Conservation (phyloP, 2,888 invertebrate genomes). For the Tachina fera region DNA sequence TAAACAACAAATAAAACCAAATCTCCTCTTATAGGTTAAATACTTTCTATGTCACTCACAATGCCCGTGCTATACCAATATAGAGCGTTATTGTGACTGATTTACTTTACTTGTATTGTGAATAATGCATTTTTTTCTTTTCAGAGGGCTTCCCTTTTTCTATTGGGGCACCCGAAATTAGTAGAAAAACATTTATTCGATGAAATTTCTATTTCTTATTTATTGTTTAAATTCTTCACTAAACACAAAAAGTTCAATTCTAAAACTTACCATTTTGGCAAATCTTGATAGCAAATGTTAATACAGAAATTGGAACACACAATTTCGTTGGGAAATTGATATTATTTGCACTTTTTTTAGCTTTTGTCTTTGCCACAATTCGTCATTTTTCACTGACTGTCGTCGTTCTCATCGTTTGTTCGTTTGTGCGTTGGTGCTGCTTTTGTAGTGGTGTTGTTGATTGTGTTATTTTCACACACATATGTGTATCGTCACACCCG, state of each 20-base stretch:
- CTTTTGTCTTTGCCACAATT: slow-evolving; percentile 69
- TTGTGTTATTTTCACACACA: slow-evolving; percentile 34
- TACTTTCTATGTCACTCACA: slow-evolving; percentile 39
- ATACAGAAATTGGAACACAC: slow-evolving; percentile 23
- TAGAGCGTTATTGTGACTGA: slow-evolving; percentile 29
- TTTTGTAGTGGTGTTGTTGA: slow-evolving; percentile 67
- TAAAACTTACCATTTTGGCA: slow-evolving; percentile 63
- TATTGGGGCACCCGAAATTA: slow-evolving; percentile 61
- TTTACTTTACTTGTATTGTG: slow-evolving; percentile 20
- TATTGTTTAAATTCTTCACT: slow-evolving; percentile 62
- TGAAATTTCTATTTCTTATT: slow-evolving; percentile 47
- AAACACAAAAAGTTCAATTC: slow-evolving; percentile 34
- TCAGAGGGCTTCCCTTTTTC: slow-evolving; percentile 58
- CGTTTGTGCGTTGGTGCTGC: slow-evolving; percentile 63
- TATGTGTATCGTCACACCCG: slow-evolving; percentile 52
- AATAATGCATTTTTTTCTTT: slow-evolving; percentile 56
- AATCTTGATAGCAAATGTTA: slow-evolving; percentile 14
- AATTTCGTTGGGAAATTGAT: slow-evolving; percentile 42
- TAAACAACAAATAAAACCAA: slow-evolving; percentile 50
- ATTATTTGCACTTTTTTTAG: slow-evolving; percentile 57
- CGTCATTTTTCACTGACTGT: slow-evolving; percentile 72
- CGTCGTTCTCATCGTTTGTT: slow-evolving; percentile 70
- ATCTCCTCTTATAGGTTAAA: slow-evolving; percentile 27
- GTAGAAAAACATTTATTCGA: slow-evolving; percentile 16
- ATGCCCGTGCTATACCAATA: not conserved